Evolutionary conservation across 1,140 invertebrate genomes (phyloP), one percentile per base, ranked within the genome.

Genomic region (Drosophila yakuba): DNA sequence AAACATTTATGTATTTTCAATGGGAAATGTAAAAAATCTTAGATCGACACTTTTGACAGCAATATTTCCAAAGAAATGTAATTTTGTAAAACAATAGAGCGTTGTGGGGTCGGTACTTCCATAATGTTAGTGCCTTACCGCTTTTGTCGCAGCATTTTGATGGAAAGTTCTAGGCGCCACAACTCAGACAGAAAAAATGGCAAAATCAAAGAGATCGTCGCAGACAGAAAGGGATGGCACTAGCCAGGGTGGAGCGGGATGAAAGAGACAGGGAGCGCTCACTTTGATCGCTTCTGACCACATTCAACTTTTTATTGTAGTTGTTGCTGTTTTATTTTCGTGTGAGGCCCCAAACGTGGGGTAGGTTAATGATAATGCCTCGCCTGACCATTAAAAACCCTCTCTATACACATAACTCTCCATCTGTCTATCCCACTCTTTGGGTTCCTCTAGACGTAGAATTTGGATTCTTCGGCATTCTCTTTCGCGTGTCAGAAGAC

Each of bases 301-400:
- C 74, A 86, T 81, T 81, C 67, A 66, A 63, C 63, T 69, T 67
- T 48, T 71, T 71, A 58, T 71, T 71, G 64, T 47, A 39, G 64
- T 51, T 71, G 64, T 71, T 56, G 52, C 35, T 48, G 63, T 38
- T 36, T 64, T 64, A 45, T 25, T 64, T 74, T 63, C 68, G 60
- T 76, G 43, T 44, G 74, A 51, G 51, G 39, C 57, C 57, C 32
- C 60, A 64, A 80, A 77, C 78, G 82, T 84, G 81, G 81, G 81
- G 81, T 86, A 86, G 82, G 82, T 86, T 86, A 86, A 78, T 81
- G 76, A 72, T 88, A 78, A 85, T 82, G 63, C 44, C 67, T 44
- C 41, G 58, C 38, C 50, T 71, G 72, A 52, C 43, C 66, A 74
- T 74, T 66, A 56, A 60, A 60, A 52, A 28, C 64, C 25, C 72